Percentiles rank a stretch among this genome's conserved stretches.
phyloP scores from a whole-genome alignment of 2,113 vertebrate species.

The Dicaeum eximium region DNA sequence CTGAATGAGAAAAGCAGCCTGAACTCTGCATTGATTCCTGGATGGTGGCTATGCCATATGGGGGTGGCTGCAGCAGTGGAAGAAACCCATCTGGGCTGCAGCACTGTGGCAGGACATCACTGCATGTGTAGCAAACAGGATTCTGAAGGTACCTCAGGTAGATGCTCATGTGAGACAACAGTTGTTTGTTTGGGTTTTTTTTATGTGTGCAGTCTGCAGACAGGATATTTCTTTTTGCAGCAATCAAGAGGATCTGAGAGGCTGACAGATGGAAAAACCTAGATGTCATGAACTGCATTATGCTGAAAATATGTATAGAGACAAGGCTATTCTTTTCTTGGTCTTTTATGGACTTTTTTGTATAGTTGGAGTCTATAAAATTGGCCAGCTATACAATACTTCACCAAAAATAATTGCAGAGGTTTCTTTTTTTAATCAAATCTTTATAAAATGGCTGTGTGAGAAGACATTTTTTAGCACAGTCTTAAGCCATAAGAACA shows the following conservation, averaged over 20 bases:
- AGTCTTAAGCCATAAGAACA: neutral
- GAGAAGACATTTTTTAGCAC: neutral
- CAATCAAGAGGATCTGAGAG: neutral
- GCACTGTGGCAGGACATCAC: fast-evolving
- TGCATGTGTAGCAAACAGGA: neutral
- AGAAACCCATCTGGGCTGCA: neutral
- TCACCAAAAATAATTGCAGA: neutral
- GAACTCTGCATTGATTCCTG: no score
- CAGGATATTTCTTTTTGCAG: neutral
- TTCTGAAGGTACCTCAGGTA: neutral
- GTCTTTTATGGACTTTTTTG: neutral
- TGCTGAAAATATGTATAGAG: neutral
- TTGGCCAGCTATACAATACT: neutral
- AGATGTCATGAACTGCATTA: neutral
- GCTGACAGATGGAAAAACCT: neutral
- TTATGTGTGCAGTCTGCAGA: neutral
- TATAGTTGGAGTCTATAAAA: neutral
- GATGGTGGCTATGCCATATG: neutral
- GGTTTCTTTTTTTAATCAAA: neutral
- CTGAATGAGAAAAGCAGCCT: neutral
- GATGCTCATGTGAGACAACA: neutral
- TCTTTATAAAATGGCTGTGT: neutral
- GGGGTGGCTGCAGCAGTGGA: neutral
- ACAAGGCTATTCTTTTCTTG: neutral
- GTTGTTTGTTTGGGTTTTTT: neutral